A percentile compares a stretch with the other conserved stretches of the same genome.
These are phyloP conservation scores for Crocallis elinguaria DNA, from an alignment of 2,888 invertebrate genomes.

Conservation along the genomic window DNA sequence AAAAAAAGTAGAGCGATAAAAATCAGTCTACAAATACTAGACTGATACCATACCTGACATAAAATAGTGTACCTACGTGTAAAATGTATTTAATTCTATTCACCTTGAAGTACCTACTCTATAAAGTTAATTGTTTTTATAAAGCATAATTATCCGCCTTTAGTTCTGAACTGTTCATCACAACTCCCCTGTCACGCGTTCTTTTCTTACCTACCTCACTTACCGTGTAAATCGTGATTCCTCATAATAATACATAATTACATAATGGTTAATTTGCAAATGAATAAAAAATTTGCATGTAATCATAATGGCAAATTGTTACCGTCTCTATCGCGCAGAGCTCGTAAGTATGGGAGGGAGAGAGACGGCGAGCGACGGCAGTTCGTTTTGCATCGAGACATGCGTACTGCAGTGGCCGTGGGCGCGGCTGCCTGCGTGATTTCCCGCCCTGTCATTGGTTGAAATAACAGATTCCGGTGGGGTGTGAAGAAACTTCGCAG, in stretches of 20 bases:
- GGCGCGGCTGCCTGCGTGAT: conserved; percentile 72
- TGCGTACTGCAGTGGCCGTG: conserved; percentile 78
- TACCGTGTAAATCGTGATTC: conserved; percentile 55
- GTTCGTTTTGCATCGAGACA: conserved; percentile 67
- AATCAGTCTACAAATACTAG: no score
- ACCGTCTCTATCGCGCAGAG: conserved; percentile 54
- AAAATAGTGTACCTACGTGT: not conserved
- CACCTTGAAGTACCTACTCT: not conserved
- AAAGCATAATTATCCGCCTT: conserved; percentile 19
- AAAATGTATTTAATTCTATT: not conserved
- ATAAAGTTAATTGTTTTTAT: conserved; percentile 11
- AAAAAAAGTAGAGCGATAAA: not conserved
- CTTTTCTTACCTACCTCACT: conserved; percentile 50
- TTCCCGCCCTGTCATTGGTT: conserved; percentile 65
- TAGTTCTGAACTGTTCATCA: conserved; percentile 41
- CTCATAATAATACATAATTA: conserved; percentile 77
- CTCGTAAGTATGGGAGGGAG: conserved; percentile 50
- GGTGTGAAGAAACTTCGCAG: conserved; percentile 73
- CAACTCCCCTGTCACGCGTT: conserved; percentile 54
- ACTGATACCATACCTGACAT: no score
- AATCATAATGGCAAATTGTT: conserved; percentile 63
- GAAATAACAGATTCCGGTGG: conserved; percentile 61
- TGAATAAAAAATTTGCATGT: conserved; percentile 81
- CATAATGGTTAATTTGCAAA: conserved; percentile 78
- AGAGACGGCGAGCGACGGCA: conserved; percentile 54